phyloP scores from a whole-genome alignment of 2,797 vertebrate genomes.

The Vultur gryphus region DNA sequence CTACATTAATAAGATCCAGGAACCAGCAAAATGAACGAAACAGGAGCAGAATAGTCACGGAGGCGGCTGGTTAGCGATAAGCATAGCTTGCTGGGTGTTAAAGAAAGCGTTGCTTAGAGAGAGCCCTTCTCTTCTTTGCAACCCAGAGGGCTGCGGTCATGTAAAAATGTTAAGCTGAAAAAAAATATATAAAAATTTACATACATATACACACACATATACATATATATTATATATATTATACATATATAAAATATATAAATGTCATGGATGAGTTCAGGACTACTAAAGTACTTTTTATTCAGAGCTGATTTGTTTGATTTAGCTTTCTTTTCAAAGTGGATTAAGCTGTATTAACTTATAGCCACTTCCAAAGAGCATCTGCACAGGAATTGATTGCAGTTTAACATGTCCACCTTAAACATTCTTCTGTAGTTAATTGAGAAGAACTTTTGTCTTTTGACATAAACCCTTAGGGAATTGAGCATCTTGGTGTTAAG shows the following conservation, averaged over 20 bases:
- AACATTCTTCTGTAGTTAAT: not conserved
- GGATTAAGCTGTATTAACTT: not conserved
- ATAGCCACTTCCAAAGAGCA: not conserved
- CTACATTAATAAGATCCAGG: conserved; percentile 48
- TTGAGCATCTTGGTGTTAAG: not conserved
- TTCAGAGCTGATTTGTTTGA: not conserved
- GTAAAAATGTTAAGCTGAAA: not conserved
- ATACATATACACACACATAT: not conserved
- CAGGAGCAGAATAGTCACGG: not conserved
- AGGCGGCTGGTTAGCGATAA: not conserved
- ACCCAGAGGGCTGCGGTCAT: not conserved
- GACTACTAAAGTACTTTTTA: not conserved
- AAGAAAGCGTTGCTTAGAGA: not conserved
- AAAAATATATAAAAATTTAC: no score
- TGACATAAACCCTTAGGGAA: not conserved
- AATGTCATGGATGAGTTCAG: not conserved
- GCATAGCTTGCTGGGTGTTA: not conserved
- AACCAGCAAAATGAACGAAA: not conserved
- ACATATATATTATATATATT: not conserved
- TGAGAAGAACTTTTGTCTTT: not conserved
- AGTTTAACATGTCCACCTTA: not conserved
- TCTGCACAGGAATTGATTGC: not conserved
- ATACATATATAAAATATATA: not conserved
- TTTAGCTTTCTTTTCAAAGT: not conserved
- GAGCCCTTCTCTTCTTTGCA: not conserved